Percentiles rank a stretch among this genome's conserved stretches.
These are phyloP conservation scores for Metacarcinus magister DNA, from an alignment of 2,888 invertebrate species.

Conservation along the genomic window DNA sequence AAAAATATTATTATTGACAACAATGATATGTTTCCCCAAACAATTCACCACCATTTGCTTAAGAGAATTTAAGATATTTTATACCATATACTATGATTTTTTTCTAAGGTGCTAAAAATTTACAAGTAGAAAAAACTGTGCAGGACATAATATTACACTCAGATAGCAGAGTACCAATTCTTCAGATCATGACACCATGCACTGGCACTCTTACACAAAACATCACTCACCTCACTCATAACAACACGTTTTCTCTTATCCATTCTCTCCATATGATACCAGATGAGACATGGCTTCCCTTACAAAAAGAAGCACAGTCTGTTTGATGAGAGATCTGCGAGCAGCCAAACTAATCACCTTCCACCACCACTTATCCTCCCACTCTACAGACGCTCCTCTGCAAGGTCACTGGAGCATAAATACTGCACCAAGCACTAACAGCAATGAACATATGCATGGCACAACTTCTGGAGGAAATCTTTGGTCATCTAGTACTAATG, in stretches of 20 bases:
- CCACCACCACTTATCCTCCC: slow-evolving; percentile 69
- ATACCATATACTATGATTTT: background rate
- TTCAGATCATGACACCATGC: background rate
- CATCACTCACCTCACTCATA: slow-evolving; percentile 68
- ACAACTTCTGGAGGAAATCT: background rate
- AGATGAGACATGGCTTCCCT: slow-evolving; percentile 72
- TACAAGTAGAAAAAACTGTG: background rate
- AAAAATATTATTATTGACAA: too few species aligned
- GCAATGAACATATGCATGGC: background rate
- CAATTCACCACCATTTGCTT: background rate
- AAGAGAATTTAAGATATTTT: background rate
- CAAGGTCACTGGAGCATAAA: slow-evolving; percentile 65
- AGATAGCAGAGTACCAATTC: background rate
- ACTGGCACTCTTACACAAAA: slow-evolving; percentile 10
- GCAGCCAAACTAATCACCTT: slow-evolving; percentile 58
- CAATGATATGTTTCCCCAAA: too few species aligned
- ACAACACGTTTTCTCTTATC: slow-evolving; percentile 46
- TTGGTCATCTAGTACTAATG: too few species aligned
- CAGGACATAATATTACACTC: background rate
- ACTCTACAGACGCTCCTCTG: slow-evolving; percentile 70
- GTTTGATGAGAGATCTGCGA: slow-evolving; percentile 67
- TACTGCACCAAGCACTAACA: background rate
- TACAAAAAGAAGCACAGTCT: slow-evolving; percentile 68
- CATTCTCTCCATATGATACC: slow-evolving; percentile 75
- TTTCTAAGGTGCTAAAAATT: background rate